Percentiles rank a stretch among this genome's conserved stretches.
These are phyloP conservation scores for Arrhamphus sclerolepis DNA, from an alignment of 2,797 vertebrate genomes.

Conservation along the genomic window DNA sequence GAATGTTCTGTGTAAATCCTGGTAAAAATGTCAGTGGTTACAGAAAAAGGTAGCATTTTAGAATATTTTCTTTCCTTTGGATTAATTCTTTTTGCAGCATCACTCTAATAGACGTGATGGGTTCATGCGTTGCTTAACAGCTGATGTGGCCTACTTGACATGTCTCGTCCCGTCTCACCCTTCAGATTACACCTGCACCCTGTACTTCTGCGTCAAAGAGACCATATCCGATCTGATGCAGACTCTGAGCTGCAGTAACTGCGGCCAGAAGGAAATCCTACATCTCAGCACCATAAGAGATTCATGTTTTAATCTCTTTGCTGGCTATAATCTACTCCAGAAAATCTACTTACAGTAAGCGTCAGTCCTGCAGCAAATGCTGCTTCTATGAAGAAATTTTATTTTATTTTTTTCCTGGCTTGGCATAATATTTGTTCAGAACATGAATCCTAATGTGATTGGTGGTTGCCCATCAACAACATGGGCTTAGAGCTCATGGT, in stretches of 20 bases:
- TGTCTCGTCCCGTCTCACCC: constrained; percentile 2
- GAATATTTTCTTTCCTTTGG: too few species aligned
- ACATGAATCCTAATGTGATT: too few species aligned
- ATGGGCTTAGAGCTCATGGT: too few species aligned
- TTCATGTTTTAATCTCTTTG: constrained; percentile 2
- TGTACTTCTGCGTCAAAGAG: rapidly evolving
- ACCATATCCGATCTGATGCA: rapidly evolving
- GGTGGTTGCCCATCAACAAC: too few species aligned
- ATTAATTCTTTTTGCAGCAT: neutral
- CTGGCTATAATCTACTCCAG: rapidly evolving
- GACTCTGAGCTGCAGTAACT: rapidly evolving
- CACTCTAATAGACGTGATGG: neutral
- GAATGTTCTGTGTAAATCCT: neutral
- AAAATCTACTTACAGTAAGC: constrained; percentile 29
- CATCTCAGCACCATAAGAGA: neutral
- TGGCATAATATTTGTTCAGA: too few species aligned
- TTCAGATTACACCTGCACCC: neutral
- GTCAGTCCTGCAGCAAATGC: neutral
- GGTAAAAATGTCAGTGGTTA: neutral
- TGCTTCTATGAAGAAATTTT: too few species aligned
- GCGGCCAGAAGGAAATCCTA: rapidly evolving
- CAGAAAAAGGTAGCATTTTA: neutral
- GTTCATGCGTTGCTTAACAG: too few species aligned
- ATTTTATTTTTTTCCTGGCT: too few species aligned
- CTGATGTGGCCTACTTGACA: neutral